phyloP scores from a whole-genome alignment of 1,140 invertebrate genomes.

The Platyscapa corneri region DNA sequence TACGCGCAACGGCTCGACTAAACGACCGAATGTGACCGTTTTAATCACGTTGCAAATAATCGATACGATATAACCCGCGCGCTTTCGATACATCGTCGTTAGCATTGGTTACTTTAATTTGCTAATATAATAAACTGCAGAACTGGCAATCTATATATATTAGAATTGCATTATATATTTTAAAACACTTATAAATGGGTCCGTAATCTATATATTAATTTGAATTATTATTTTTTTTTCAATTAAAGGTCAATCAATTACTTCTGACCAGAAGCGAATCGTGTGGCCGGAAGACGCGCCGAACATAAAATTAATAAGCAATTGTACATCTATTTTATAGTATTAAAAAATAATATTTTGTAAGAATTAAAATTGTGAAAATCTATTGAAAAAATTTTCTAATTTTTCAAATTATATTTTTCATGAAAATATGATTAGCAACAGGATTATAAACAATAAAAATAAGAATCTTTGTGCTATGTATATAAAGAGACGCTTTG shows the following conservation, averaged over 20 bases:
- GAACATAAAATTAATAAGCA: slow-evolving; percentile 2
- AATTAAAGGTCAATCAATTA: neutral
- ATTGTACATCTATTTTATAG: neutral
- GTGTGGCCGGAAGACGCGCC: slow-evolving; percentile 5
- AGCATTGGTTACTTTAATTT: neutral
- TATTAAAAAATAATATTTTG: neutral
- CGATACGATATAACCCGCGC: slow-evolving; percentile 16
- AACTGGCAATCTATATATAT: too few species aligned
- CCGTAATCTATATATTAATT: neutral
- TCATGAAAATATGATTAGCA: neutral
- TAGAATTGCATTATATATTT: too few species aligned
- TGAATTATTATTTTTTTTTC: neutral
- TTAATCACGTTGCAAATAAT: slow-evolving; percentile 18
- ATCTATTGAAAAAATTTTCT: neutral
- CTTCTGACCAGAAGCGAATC: neutral
- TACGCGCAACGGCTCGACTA: neutral
- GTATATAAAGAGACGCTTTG: slow-evolving; percentile 6
- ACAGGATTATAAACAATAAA: neutral
- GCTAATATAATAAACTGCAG: neutral
- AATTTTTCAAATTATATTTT: too few species aligned
- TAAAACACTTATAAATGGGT: too few species aligned
- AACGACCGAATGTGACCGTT: neutral
- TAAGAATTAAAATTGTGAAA: neutral
- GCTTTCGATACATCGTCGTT: slow-evolving; percentile 14
- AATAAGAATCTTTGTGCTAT: neutral